Evolutionary conservation across 1,140 invertebrate species (phyloP), one percentile per base, ranked within the genome.

Genomic region (Cryptotermes secundus): DNA sequence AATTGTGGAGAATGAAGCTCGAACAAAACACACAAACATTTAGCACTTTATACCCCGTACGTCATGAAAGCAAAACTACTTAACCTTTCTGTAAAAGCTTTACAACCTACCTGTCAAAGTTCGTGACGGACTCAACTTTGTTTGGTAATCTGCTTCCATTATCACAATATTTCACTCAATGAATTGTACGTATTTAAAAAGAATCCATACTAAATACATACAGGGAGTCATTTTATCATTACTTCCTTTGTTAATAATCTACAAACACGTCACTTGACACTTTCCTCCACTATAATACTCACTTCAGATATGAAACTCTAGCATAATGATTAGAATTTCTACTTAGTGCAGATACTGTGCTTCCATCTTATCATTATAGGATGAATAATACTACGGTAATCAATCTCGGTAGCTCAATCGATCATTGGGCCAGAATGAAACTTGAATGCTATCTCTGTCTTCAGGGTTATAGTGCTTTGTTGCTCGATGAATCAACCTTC

Each of bases 61-160:
- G 49, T 38, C 82, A n/a, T 16, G 14, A 16, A 19, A 26, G 19
- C 81, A 42, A 12, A 53, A 34, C 0, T 24, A 49, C n/a, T 42
- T 83, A 83, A 49, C 82, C 34, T 83, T 35, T 24, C 31, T 34
- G 14, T 79, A 65, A 14, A 36, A 42, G 22, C 49, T 34, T 45
- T 72, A 14, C 34, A 16, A 4, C 26, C 83, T 84, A 84, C 83
- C 83, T 84, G 83, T 84, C 83, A 84, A 84, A 34, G 35, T 34
- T 80, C 36, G 72, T 3, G 83, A 26, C 24, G 83, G 36, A 80
- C 72, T 84, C n/a, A 80, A 84, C 38, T 79, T 79, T 34, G 59
- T 72, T 80, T 84, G 83, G 45, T 84, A 84, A 53, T 84, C 83
- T 35, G 83, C 83, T 84, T 84, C 83, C 83, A 84, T 84, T n/a